Evolutionary conservation across 2,888 invertebrate genomes (phyloP).

Genomic region (Boloria selene): DNA sequence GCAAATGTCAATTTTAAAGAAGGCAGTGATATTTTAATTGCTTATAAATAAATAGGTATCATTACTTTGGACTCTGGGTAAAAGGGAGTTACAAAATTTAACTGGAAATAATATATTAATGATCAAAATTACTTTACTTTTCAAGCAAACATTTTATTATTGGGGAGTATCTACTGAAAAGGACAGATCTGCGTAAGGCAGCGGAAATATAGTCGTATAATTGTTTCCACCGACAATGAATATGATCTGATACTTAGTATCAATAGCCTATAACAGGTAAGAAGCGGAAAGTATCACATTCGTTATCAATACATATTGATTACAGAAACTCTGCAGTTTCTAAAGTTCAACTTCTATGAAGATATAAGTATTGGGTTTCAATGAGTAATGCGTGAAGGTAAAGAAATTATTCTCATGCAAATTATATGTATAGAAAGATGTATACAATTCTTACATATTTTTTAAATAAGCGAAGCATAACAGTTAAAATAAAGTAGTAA

Average conservation of each 20-base stretch:
- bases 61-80: too few relatives aligned
- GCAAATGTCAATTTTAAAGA: too few relatives aligned
- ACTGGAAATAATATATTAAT: too few relatives aligned
- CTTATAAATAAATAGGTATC: too few relatives aligned
- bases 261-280: slow-evolving; percentile 25
- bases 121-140: too few relatives aligned
- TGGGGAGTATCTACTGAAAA: too few relatives aligned
- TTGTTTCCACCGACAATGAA: slow-evolving; percentile 8
- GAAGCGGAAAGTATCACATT: slow-evolving; percentile 35
- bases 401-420: background rate
- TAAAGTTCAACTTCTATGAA: slow-evolving; percentile 21
- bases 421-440: background rate
- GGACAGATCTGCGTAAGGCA: background rate
- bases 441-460: too few relatives aligned
- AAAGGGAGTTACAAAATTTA: too few relatives aligned
- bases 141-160: too few relatives aligned
- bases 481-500: too few relatives aligned
- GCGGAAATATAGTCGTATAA: background rate
- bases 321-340: slow-evolving; percentile 35
- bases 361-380: slow-evolving; percentile 30
- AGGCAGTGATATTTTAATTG: too few relatives aligned
- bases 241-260: slow-evolving; percentile 16
- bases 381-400: slow-evolving; percentile 26
- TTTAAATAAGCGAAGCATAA: too few relatives aligned
- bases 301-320: slow-evolving; percentile 31